Conservation (phyloP, 35 echinoderm and acorn worm genomes). For the Hemicentrotus pulcherrimus region DNA sequence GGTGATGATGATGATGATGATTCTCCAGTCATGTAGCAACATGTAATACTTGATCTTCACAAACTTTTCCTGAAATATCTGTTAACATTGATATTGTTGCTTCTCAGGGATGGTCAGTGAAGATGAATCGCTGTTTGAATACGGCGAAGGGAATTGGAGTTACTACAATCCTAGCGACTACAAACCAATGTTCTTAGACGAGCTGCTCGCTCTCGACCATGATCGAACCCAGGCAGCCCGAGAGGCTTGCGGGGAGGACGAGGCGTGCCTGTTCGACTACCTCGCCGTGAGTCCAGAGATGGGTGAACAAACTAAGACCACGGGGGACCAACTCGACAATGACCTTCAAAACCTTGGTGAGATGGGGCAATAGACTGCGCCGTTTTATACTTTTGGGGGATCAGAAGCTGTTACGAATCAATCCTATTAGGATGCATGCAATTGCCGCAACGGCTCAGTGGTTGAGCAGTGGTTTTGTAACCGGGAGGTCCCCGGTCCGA, state of each 20-base stretch:
- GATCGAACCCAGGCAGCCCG: neutral
- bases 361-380: neutral
- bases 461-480: neutral
- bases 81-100: too few relatives aligned
- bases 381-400: too few relatives aligned
- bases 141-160: neutral
- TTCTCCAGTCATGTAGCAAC: too few relatives aligned
- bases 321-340: neutral
- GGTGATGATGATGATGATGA: too few relatives aligned
- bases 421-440: neutral
- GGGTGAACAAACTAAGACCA: neutral
- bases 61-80: too few relatives aligned
- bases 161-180: neutral
- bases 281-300: neutral
- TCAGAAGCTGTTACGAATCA: neutral
- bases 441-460: neutral
- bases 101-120: neutral
- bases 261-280: constrained; percentile 24
- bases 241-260: constrained; percentile 25
- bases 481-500: neutral
- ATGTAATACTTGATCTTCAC: too few relatives aligned
- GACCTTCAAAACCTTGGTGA: neutral
- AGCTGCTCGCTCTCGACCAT: neutral
- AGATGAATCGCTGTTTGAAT: constrained; percentile 26
- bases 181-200: constrained; percentile 13